Evolutionary conservation across 2,888 invertebrate species (phyloP).

Genomic region (Rhynchonema sp.): DNA sequence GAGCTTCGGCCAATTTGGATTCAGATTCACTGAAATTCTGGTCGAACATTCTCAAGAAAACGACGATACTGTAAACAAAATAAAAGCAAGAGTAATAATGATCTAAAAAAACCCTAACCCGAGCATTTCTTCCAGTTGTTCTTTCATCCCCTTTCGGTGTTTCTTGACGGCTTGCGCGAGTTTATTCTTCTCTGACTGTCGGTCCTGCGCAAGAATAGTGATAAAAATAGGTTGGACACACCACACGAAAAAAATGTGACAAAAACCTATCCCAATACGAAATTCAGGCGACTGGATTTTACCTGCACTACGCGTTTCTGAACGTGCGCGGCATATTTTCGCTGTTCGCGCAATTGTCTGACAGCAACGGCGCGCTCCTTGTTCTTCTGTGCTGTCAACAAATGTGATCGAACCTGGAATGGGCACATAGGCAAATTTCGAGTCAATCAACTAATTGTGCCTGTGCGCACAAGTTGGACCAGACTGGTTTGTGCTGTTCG

Average conservation of each 20-base stretch:
- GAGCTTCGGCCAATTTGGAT: background rate
- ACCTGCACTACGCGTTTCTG: conserved; percentile 20
- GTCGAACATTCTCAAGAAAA: too few relatives aligned
- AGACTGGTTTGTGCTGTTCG: too few relatives aligned
- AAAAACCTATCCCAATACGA: too few relatives aligned
- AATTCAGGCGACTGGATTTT: background rate
- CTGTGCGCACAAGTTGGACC: too few relatives aligned
- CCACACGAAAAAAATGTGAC: too few relatives aligned
- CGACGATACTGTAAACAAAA: too few relatives aligned
- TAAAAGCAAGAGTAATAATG: too few relatives aligned
- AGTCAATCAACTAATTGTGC: too few relatives aligned
- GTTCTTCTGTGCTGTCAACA: conserved; percentile 42
- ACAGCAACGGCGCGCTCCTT: conserved; percentile 73
- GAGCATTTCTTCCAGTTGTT: conserved; percentile 24
- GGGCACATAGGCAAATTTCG: too few relatives aligned
- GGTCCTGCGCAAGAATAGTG: too few relatives aligned
- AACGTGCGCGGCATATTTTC: conserved; percentile 69
- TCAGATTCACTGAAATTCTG: too few relatives aligned
- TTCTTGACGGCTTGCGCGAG: conserved; percentile 80
- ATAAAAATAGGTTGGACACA: too few relatives aligned
- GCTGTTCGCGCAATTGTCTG: conserved; percentile 64
- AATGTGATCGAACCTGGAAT: conserved; percentile 16
- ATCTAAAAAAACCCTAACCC: conserved; percentile 4
- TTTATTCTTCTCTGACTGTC: conserved; percentile 71
- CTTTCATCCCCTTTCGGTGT: conserved; percentile 38